A percentile compares a stretch with the other conserved stretches of the same genome.
These are phyloP conservation scores for Oceanites oceanicus DNA, from an alignment of 2,113 vertebrate genomes.

Conservation along the genomic window DNA sequence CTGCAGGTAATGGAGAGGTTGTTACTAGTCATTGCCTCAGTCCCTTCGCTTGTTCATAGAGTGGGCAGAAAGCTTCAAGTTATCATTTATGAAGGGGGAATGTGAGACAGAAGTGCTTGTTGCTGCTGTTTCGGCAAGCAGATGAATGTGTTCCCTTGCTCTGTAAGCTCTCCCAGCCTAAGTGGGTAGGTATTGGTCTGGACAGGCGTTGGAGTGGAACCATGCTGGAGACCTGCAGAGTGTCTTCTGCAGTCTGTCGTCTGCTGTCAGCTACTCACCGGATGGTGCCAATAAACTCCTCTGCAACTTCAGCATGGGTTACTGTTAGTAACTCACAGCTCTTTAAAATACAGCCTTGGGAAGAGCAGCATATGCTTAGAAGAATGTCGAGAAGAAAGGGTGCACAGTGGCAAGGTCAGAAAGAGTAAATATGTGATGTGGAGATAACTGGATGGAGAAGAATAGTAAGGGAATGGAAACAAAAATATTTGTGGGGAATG, in stretches of 20 bases:
- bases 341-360: neutral
- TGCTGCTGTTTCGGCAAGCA: neutral
- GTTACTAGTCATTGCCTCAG: neutral
- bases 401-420: neutral
- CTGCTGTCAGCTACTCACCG: neutral
- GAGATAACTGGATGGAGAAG: neutral
- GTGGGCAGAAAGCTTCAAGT: neutral
- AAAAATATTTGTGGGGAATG: neutral
- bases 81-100: too few species aligned
- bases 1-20: neutral
- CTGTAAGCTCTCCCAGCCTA: neutral
- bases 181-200: neutral
- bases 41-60: rapidly evolving
- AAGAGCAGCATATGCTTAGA: neutral
- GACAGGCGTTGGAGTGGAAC: neutral
- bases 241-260: neutral
- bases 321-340: neutral
- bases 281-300: neutral
- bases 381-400: neutral
- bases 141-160: neutral
- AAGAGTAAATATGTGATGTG: neutral
- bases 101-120: neutral
- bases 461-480: neutral
- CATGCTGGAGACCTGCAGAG: neutral
- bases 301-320: neutral